Evolutionary conservation across 2,888 invertebrate genomes (phyloP), one percentile per base, ranked within the genome.

Genomic region (Trichopoda pennipes): DNA sequence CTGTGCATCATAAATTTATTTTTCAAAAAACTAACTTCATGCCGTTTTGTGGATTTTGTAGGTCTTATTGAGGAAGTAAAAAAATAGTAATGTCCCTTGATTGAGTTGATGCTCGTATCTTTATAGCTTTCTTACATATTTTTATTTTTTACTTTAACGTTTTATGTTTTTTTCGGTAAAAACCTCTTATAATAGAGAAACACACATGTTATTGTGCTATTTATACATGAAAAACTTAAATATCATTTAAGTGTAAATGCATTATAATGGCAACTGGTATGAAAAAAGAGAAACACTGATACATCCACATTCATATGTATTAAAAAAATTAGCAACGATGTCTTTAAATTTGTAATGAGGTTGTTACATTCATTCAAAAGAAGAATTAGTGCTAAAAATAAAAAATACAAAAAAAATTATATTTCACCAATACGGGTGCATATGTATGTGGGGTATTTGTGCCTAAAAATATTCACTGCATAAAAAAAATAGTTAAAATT

Each of bases 291-390:
- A 68, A 68, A 16, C n/a, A n/a, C 7, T 42, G 28, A 12, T 49
- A 35, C 35, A 35, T 9, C 35, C 8, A 38, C 38, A 38, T 12
- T 1, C 38, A 38, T 12, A 38, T 12, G 12, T 3, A 72, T n/a
- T n/a, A n/a, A n/a, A 72, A 19, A 63, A 47, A 55, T 14, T 49
- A 76, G 47, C 64, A 72, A 53, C 44, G 49, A 56, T 64, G 74
- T 44, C 51, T 78, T 69, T 82, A 78, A 78, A 79, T 82, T 44
- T 79, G 72, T 68, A 79, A 76, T 79, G 61, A 82, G 63, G 23
- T 55, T 53, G 69, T 58, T 74, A 64, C 47, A 69, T 64, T 64
- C 3, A 42, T 21, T 32, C 4, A 28, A 51, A n/a, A 66, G 23
- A 28, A 73, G 35, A 35, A 19, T 56, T 21, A 47, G 23, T 53